A percentile compares a stretch with the other conserved stretches of the same genome.
Evolutionary conservation across 2,797 vertebrate species (phyloP).

Genomic region (Halcyon badia): DNA sequence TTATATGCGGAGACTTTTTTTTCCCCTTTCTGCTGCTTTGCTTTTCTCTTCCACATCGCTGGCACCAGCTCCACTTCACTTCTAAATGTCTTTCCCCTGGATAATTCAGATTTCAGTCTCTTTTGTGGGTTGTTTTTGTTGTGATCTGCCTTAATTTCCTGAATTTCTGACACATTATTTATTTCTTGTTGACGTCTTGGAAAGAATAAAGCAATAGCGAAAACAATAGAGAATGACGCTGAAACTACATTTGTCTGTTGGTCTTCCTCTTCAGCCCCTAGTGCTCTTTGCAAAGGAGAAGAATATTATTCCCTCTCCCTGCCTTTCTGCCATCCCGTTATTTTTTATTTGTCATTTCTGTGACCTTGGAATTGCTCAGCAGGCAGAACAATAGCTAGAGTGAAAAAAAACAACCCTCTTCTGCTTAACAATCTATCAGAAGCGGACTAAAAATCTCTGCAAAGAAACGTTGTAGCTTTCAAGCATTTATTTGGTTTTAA

Average conservation of each 20-base stretch:
- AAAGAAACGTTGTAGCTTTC: not conserved
- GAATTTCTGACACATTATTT: not conserved
- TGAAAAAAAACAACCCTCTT: constrained; percentile 17
- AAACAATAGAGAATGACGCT: not conserved
- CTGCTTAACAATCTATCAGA: not conserved
- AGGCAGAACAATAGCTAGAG: not conserved
- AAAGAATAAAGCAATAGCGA: not conserved
- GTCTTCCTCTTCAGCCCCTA: not conserved
- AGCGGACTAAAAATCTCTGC: not conserved
- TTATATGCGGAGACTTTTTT: not conserved
- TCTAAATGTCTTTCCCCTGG: not conserved
- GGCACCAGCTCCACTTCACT: not conserved
- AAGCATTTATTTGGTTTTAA: not conserved
- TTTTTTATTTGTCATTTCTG: not conserved
- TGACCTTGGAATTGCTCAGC: constrained; percentile 29
- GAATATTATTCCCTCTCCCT: not conserved
- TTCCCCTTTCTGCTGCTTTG: not conserved
- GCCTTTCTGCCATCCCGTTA: not conserved
- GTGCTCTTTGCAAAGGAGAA: not conserved
- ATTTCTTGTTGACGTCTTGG: not conserved
- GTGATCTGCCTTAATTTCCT: constrained; percentile 12
- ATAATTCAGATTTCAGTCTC: constrained; percentile 30
- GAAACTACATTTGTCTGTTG: not conserved
- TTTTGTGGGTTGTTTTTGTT: not conserved
- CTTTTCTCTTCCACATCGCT: not conserved